Base-by-base conservation (phyloP, 2,888 invertebrate genomes). In the Deilephila elpenor region DNA sequence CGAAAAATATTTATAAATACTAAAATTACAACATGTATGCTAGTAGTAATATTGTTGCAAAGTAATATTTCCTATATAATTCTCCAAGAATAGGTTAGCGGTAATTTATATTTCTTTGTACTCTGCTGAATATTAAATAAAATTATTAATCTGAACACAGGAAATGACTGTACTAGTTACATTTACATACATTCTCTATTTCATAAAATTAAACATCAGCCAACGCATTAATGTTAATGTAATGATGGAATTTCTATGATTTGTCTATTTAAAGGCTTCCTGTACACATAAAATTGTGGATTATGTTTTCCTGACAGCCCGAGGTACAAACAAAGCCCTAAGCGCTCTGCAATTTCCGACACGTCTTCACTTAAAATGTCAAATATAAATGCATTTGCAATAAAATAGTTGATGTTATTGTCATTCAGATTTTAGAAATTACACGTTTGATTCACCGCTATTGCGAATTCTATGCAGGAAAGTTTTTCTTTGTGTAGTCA, bases 281-380 rank as follows among this genome's bases (percentile, higher is more conserved):
- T 71, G 59, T 59, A 62, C 34, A 67, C 32, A 59, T 72, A 67
- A 70, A 73, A 71, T 71, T 73, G 59, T 64, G 60, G n/a, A 34
- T 62, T 59, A 73, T 70, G 73, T 71, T 73, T 74, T 77, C 75
- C 74, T 73, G 74, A 74, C 70, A 71, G 37, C 75, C 59, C 44
- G 51, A 64, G 71, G 74, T 64, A 56, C 34, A 56, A 25, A 62
- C 44, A 60, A 72, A 51, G 78, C 80, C 71, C 73, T 71, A 53
- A 73, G 59, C 72, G 71, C 61, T 70, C 62, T 76, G 75, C 74
- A 74, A 76, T 82, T 79, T 80, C 76, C 81, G 76, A 75, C 71
- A 76, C 17, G 51, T 67, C 67, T 44, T 76, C 71, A 75, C 74
- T 70, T 75, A 7, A 59, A 74, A 75, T 71, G 70, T 70, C 51